A percentile compares a stretch with the other conserved stretches of the same genome.
These are phyloP conservation scores for Octonoba sinensis DNA, from an alignment of 2,888 invertebrate genomes.

Conservation along the genomic window DNA sequence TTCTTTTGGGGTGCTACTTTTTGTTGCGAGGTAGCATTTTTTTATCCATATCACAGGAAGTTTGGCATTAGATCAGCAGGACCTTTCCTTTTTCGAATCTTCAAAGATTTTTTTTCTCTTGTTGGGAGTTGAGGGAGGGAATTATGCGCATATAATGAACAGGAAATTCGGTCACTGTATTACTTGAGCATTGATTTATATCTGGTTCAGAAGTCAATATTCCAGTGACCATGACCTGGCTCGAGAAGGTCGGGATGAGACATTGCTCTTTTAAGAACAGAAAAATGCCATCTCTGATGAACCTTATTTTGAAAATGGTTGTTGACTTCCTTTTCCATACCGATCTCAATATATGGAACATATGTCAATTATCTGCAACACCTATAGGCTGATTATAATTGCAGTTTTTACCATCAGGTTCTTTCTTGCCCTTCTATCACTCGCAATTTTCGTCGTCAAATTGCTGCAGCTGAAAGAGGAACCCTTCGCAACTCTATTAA, in stretches of 20 bases:
- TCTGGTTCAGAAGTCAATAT: conserved; percentile 7
- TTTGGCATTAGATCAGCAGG: conserved; percentile 4
- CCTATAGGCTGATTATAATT: no score
- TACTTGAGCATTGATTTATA: conserved; percentile 36
- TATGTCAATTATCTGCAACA: no score
- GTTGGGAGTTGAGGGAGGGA: conserved; percentile 10
- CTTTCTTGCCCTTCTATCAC: no score
- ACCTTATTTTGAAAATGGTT: no score
- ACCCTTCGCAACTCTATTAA: no score
- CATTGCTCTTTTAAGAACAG: no score
- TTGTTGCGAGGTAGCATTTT: not conserved
- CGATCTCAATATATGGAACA: no score
- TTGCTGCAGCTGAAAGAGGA: no score
- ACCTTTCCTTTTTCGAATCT: conserved; percentile 6
- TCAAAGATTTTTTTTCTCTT: not conserved
- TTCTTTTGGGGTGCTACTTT: not conserved
- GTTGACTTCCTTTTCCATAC: no score
- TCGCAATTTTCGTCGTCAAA: no score
- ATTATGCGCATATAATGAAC: conserved; percentile 31
- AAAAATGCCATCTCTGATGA: no score
- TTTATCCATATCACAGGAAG: conserved; percentile 3
- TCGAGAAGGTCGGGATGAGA: conserved; percentile 13
- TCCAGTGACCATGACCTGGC: conserved; percentile 28
- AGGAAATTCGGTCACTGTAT: conserved; percentile 63
- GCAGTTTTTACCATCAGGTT: no score